Evolutionary conservation across 2,888 invertebrate species (phyloP).

Genomic region (Hanleya hanleyi): DNA sequence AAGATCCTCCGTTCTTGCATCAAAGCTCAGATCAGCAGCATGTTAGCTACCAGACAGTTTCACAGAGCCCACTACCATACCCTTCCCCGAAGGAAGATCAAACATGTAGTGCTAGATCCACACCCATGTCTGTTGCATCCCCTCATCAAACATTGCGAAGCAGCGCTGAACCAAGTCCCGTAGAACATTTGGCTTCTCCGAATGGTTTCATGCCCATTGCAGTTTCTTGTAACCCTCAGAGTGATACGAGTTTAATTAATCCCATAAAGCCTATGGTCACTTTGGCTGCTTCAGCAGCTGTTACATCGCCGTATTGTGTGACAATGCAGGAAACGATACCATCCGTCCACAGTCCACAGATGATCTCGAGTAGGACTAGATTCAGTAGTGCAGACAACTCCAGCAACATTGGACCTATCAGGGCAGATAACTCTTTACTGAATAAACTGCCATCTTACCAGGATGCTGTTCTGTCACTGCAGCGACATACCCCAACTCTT

Average conservation of each 20-base stretch:
- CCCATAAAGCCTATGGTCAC: constrained; percentile 60
- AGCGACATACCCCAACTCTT: not conserved
- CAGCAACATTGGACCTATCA: too few relatives aligned
- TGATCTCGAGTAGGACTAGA: too few relatives aligned
- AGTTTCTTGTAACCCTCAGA: constrained; percentile 29
- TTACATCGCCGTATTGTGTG: not conserved
- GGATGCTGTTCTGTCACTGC: constrained; percentile 30
- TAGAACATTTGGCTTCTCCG: constrained; percentile 24
- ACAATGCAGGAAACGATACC: not conserved
- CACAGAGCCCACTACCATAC: constrained; percentile 21
- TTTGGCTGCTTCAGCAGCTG: constrained; percentile 37
- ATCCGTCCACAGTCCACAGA: not conserved
- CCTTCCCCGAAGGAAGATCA: constrained; percentile 19
- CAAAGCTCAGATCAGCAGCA: not conserved
- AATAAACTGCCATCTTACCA: constrained; percentile 43
- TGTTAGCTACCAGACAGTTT: constrained; percentile 16
- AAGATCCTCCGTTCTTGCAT: too few relatives aligned
- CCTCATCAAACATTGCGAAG: not conserved
- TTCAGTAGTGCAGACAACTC: too few relatives aligned
- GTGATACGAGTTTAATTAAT: constrained; percentile 40
- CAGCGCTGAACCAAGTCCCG: constrained; percentile 5
- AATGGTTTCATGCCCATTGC: constrained; percentile 63
- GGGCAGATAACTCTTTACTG: too few relatives aligned
- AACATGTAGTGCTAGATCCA: not conserved
- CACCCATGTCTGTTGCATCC: not conserved